Conservation (phyloP, 2,113 vertebrate species). For the Gymnorhina tibicen region DNA sequence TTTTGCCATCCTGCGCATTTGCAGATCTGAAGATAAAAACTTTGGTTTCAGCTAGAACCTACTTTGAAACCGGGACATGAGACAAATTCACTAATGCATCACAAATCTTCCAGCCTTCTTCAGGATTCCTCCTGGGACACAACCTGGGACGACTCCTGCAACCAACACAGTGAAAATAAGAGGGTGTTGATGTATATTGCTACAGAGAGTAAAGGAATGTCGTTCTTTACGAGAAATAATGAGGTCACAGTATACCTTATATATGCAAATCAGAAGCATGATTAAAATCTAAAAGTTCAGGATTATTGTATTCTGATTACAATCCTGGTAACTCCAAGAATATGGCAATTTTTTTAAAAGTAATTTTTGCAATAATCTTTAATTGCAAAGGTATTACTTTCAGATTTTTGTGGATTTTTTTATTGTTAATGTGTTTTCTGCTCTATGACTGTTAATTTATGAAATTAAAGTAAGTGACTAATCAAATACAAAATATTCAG, state of each 20-base stretch:
- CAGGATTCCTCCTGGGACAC: neutral
- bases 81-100: neutral
- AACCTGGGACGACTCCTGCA: neutral
- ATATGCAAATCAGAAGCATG: neutral
- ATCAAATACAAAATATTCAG: neutral
- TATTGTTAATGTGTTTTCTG: neutral
- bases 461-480: neutral
- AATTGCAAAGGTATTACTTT: neutral
- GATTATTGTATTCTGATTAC: neutral
- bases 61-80: neutral
- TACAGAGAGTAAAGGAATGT: neutral
- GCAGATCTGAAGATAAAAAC: neutral
- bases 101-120: neutral
- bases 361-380: neutral
- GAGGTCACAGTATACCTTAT: neutral
- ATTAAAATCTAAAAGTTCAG: neutral
- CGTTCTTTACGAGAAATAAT: neutral
- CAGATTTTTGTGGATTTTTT: neutral
- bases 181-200: neutral
- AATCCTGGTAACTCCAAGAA: neutral
- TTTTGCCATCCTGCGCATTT: neutral
- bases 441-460: neutral
- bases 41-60: neutral
- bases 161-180: neutral
- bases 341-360: accelerated